phyloP scores from a whole-genome alignment of 2,113 vertebrate species.

The Peromyscus leucopus region DNA sequence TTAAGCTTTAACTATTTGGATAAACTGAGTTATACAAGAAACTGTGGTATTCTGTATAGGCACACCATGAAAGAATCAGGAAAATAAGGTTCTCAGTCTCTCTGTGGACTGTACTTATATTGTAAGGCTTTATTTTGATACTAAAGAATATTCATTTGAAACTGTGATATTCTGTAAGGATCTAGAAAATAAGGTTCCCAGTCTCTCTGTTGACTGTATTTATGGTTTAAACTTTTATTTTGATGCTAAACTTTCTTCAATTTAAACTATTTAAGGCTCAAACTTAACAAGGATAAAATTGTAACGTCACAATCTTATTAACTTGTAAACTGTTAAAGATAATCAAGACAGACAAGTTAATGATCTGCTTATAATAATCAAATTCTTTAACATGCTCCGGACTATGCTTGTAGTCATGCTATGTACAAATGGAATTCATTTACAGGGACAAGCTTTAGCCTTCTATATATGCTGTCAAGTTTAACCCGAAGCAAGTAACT shows the following conservation, averaged over 20 bases:
- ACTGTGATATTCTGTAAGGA: not conserved
- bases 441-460: not conserved
- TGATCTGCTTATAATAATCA: not conserved
- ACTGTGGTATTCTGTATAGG: not conserved
- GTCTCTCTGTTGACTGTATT: not conserved
- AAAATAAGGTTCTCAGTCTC: not conserved
- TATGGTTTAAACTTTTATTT: not conserved
- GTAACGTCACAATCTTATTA: not conserved
- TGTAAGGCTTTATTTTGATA: not conserved
- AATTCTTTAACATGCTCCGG: not conserved
- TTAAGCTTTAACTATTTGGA: not conserved
- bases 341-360: not conserved
- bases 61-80: not conserved
- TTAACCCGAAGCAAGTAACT: not conserved
- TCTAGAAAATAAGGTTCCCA: not conserved
- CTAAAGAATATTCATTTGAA: not conserved
- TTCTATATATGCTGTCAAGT: not conserved
- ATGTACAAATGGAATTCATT: not conserved
- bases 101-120: not conserved
- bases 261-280: not conserved
- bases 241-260: not conserved
- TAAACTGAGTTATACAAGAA: not conserved
- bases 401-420: not conserved
- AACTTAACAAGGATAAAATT: not conserved
- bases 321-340: not conserved